A percentile compares a stretch with the other conserved stretches of the same genome.
Evolutionary conservation across 2,797 vertebrate genomes (phyloP).

Genomic region (Enteromius treurensis): DNA sequence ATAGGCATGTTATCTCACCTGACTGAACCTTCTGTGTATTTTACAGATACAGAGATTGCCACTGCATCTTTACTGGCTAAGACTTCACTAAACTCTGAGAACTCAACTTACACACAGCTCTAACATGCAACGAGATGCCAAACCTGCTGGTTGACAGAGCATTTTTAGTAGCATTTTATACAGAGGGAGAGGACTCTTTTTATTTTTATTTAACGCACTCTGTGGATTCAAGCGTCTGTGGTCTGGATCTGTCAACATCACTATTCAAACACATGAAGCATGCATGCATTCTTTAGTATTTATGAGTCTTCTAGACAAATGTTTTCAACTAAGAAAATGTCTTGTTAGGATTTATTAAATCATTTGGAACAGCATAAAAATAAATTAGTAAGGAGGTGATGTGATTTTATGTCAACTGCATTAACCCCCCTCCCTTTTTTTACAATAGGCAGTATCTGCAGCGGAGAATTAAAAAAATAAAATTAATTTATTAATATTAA

Average conservation of each 20-base stretch:
- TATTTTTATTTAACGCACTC: background rate
- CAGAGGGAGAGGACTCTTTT: background rate
- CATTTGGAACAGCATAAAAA: background rate
- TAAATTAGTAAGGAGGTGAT: background rate
- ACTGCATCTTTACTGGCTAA: constrained; percentile 41
- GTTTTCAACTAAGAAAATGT: background rate
- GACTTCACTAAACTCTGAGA: constrained; percentile 38
- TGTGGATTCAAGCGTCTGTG: background rate
- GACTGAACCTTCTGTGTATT: constrained; percentile 15
- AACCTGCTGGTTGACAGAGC: background rate
- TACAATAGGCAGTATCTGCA: background rate
- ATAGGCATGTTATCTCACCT: background rate
- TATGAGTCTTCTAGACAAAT: background rate
- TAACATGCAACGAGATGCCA: constrained; percentile 25
- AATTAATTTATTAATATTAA: background rate
- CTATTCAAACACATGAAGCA: background rate
- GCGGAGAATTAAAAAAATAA: background rate
- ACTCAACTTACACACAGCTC: constrained; percentile 55
- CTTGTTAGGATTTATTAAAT: background rate
- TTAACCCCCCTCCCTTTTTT: background rate
- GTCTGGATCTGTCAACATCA: background rate
- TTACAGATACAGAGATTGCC: constrained; percentile 46
- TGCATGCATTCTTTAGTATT: background rate
- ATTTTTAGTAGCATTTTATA: background rate
- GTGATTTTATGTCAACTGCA: background rate